Evolutionary conservation across 2,113 vertebrate genomes (phyloP).

Genomic region (Indicator indicator): DNA sequence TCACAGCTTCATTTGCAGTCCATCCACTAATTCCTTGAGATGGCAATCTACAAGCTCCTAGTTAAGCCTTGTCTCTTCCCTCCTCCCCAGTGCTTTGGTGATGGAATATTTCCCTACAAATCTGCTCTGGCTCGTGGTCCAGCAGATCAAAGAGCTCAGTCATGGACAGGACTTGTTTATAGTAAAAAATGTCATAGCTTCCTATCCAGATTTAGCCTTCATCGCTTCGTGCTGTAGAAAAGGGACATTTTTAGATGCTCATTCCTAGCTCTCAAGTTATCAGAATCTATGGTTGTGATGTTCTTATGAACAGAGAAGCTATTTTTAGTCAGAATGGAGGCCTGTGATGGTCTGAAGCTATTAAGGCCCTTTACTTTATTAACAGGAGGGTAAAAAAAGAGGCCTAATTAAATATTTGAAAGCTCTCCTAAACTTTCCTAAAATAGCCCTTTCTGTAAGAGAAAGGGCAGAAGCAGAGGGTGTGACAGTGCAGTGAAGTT

Average conservation of each 20-base stretch:
- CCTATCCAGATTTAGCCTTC: conserved; percentile 33
- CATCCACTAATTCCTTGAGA: not conserved
- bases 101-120: conserved; percentile 5
- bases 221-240: not conserved
- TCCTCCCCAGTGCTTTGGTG: not conserved
- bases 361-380: not conserved
- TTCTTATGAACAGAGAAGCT: conserved; percentile 4
- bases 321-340: conserved; percentile 35
- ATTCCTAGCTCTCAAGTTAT: conserved; percentile 54
- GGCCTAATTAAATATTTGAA: conserved; percentile 18
- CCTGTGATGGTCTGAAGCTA: not conserved
- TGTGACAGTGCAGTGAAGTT: rapidly evolving
- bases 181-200: conserved; percentile 56
- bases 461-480: not conserved
- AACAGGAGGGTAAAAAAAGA: not conserved
- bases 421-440: not conserved
- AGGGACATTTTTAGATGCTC: conserved; percentile 51
- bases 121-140: not conserved
- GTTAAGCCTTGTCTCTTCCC: not conserved
- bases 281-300: conserved; percentile 36
- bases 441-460: not conserved
- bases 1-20: not conserved
- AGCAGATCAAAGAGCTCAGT: conserved; percentile 41
- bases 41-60: not conserved
- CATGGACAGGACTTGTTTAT: conserved; percentile 36